Evolutionary conservation across 2,888 invertebrate genomes (phyloP).

Genomic region (Auanema sp.): DNA sequence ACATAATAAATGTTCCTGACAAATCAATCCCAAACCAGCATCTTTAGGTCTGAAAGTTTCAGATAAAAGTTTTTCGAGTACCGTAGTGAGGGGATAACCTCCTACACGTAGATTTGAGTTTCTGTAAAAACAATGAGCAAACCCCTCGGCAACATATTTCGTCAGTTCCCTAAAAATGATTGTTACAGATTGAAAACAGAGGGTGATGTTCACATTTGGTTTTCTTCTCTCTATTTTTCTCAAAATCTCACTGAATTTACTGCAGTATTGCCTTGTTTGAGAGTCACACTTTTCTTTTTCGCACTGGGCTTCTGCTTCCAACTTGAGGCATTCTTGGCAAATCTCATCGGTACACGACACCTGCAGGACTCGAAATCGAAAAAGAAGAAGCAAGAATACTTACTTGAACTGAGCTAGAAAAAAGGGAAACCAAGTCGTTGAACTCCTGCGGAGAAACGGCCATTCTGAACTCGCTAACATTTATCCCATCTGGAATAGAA

Average conservation of each 20-base stretch:
- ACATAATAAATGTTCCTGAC: too few species aligned
- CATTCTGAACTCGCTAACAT: conserved; percentile 39
- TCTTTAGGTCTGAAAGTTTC: too few species aligned
- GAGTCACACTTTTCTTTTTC: neutral
- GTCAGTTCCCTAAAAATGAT: too few species aligned
- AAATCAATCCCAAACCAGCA: too few species aligned
- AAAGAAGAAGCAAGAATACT: neutral
- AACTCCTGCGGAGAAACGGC: conserved; percentile 49
- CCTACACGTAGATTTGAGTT: too few species aligned
- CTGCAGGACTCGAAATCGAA: neutral
- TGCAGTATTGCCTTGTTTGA: too few species aligned
- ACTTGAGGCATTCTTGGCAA: conserved; percentile 24
- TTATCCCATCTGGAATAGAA: conserved; percentile 27
- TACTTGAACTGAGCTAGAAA: conserved; percentile 25
- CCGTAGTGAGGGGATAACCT: too few species aligned
- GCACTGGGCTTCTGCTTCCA: conserved; percentile 4
- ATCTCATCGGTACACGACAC: conserved; percentile 20
- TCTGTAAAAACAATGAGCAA: too few species aligned
- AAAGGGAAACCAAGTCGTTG: conserved; percentile 31
- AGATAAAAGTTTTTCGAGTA: too few species aligned
- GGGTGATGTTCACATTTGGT: neutral
- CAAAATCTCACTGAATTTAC: neutral
- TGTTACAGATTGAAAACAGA: too few species aligned
- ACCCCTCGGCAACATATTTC: too few species aligned
- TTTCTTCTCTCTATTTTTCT: neutral